phyloP scores from a whole-genome alignment of 2,797 vertebrate genomes.

The Decapterus maruadsi region DNA sequence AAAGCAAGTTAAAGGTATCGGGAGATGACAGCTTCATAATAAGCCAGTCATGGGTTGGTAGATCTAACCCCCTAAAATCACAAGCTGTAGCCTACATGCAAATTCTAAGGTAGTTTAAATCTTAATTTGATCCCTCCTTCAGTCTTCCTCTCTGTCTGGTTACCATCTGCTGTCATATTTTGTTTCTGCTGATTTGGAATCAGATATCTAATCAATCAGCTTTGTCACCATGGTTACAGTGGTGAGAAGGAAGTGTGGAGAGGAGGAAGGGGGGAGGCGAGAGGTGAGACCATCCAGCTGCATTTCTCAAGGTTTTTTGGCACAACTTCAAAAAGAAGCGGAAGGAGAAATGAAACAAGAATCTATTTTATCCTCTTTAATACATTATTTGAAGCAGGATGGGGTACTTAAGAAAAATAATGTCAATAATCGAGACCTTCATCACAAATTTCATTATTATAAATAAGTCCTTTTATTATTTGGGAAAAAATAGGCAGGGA shows the following conservation, averaged over 20 bases:
- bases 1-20: neutral
- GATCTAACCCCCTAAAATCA: conserved; percentile 15
- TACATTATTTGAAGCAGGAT: neutral
- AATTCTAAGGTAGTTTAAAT: conserved; percentile 29
- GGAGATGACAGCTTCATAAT: neutral
- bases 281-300: conserved; percentile 7
- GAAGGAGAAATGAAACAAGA: neutral
- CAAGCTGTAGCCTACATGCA: conserved; percentile 16
- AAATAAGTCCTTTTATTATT: neutral
- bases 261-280: conserved; percentile 43
- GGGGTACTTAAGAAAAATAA: neutral
- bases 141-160: conserved; percentile 71
- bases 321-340: conserved; percentile 1
- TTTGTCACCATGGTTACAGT: conserved; percentile 88
- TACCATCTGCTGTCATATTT: conserved; percentile 90
- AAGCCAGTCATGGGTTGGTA: neutral
- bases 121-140: conserved; percentile 26
- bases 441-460: neutral
- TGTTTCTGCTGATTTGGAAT: conserved; percentile 89
- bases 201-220: conserved; percentile 91
- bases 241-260: conserved; percentile 74
- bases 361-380: neutral
- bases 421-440: neutral
- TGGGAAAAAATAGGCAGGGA: neutral
- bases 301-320: conserved; percentile 4